Conservation (phyloP, 2,113 vertebrate genomes). For the Anthoscopus minutus region DNA sequence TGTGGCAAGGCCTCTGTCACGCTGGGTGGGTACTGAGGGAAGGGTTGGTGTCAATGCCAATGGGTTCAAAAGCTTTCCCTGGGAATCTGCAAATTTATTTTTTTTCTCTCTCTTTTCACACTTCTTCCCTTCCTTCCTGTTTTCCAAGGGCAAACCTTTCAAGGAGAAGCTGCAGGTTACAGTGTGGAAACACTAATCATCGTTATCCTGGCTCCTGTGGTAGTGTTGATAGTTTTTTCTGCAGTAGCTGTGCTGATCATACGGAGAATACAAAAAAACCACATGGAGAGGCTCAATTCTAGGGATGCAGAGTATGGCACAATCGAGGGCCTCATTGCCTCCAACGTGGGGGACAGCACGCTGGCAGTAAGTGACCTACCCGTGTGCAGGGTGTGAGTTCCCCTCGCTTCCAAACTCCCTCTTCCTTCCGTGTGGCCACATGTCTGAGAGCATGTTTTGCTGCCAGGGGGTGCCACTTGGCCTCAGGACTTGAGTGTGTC, state of each 20-base stretch:
- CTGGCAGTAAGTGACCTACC: conserved; percentile 82
- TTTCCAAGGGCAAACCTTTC: conserved; percentile 68
- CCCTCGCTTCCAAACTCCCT: accelerated
- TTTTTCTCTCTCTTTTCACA: neutral
- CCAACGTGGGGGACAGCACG: conserved; percentile 96
- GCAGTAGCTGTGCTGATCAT: conserved; percentile 81
- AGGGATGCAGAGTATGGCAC: conserved; percentile 94
- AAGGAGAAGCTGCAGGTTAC: conserved; percentile 74
- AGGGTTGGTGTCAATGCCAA: neutral
- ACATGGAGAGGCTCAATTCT: conserved; percentile 88
- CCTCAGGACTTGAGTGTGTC: neutral
- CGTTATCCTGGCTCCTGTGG: conserved; percentile 81
- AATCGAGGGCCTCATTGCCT: conserved; percentile 94
- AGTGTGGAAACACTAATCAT: conserved; percentile 83
- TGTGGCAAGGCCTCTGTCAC: neutral
- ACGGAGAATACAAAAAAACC: conserved; percentile 84
- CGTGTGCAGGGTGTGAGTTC: neutral
- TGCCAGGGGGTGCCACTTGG: neutral
- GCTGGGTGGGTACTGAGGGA: neutral
- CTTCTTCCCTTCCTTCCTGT: neutral
- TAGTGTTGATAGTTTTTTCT: conserved; percentile 83
- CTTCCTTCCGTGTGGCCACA: accelerated
- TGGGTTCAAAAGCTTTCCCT: neutral
- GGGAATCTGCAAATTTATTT: neutral
- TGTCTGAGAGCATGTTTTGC: neutral